Evolutionary conservation across 2,888 invertebrate species (phyloP).

Genomic region (Pemphredon lugubris): DNA sequence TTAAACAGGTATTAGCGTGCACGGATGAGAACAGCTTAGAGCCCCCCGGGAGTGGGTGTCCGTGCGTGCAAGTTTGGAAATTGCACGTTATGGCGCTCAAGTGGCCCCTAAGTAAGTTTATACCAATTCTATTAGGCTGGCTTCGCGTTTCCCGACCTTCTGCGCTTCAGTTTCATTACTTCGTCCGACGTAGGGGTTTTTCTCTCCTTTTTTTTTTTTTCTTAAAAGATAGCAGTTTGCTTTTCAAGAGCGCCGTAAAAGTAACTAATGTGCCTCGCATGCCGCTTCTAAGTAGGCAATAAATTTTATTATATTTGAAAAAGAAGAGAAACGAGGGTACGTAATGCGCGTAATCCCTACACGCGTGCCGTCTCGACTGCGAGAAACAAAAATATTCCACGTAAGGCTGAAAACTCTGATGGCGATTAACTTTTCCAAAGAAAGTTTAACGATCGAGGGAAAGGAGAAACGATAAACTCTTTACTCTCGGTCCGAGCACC

Average conservation of each 20-base stretch:
- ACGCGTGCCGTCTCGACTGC: too few relatives aligned
- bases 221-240: too few relatives aligned
- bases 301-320: too few relatives aligned
- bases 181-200: background rate
- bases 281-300: too few relatives aligned
- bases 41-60: background rate
- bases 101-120: constrained; percentile 6
- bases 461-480: background rate
- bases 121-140: background rate
- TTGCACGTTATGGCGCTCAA: constrained; percentile 5
- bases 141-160: background rate
- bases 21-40: background rate
- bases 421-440: too few relatives aligned
- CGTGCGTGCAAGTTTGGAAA: constrained; percentile 1
- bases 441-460: background rate
- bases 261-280: too few relatives aligned
- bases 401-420: too few relatives aligned
- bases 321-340: too few relatives aligned
- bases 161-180: background rate
- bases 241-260: too few relatives aligned
- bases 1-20: background rate
- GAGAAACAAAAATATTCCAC: too few relatives aligned
- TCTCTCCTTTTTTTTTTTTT: too few relatives aligned
- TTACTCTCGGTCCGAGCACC: background rate
- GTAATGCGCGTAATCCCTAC: too few relatives aligned